Conservation (phyloP, 2,888 invertebrate genomes). For the Bombyx huttoni region DNA sequence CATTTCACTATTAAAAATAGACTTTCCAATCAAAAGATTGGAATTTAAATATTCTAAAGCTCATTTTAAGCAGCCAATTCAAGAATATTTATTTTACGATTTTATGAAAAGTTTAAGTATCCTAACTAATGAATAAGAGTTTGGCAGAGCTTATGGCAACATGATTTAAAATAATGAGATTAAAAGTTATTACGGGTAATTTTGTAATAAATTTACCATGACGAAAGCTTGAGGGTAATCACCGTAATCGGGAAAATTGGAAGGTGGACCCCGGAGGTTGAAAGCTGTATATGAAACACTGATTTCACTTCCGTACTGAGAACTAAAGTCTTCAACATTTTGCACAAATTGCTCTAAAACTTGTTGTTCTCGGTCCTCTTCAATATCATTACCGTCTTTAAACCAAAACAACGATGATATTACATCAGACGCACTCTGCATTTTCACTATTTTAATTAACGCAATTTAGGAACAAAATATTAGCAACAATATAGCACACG, state of each 20-base stretch:
- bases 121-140: too few species aligned
- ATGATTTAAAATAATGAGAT: too few species aligned
- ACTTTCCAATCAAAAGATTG: too few species aligned
- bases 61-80: too few species aligned
- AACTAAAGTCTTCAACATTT: slow-evolving; percentile 86
- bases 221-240: slow-evolving; percentile 93
- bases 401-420: slow-evolving; percentile 57
- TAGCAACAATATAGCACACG: neutral
- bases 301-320: slow-evolving; percentile 90
- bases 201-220: slow-evolving; percentile 73
- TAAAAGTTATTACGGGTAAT: neutral
- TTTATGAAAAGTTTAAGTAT: too few species aligned
- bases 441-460: slow-evolving; percentile 16
- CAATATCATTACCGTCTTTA: slow-evolving; percentile 36
- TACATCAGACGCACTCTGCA: slow-evolving; percentile 59
- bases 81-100: too few species aligned
- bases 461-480: neutral
- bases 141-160: too few species aligned
- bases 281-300: slow-evolving; percentile 91
- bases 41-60: too few species aligned
- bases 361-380: slow-evolving; percentile 39
- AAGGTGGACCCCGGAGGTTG: slow-evolving; percentile 87
- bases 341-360: slow-evolving; percentile 84
- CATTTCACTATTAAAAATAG: too few species aligned
- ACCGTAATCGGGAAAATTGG: slow-evolving; percentile 90